A percentile compares a stretch with the other conserved stretches of the same genome.
These are phyloP conservation scores for Dryococelus australis DNA, from an alignment of 2,888 invertebrate species.

Conservation along the genomic window DNA sequence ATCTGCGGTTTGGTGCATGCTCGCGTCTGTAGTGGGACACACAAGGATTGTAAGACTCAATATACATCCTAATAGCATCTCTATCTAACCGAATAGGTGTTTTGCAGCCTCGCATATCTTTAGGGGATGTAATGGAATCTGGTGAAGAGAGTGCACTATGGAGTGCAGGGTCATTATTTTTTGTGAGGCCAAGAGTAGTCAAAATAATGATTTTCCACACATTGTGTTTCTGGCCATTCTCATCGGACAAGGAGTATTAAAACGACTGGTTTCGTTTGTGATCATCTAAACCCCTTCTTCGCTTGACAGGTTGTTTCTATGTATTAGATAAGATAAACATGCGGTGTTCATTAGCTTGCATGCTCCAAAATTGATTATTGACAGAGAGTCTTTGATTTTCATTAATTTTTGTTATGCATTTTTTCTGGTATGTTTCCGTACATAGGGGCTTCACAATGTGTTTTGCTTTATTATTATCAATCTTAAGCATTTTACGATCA, in stretches of 20 bases:
- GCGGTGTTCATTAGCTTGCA: too few relatives aligned
- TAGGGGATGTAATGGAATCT: neutral
- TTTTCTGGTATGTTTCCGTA: too few relatives aligned
- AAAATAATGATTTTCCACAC: neutral
- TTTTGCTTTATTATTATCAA: neutral
- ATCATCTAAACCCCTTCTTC: too few relatives aligned
- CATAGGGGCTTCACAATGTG: neutral
- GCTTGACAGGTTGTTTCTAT: too few relatives aligned
- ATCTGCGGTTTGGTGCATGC: neutral
- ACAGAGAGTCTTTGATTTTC: too few relatives aligned
- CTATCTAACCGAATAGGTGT: neutral
- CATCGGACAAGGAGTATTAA: neutral
- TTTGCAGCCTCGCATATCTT: neutral
- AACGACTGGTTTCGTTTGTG: too few relatives aligned
- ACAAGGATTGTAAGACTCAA: neutral
- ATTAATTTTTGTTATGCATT: too few relatives aligned
- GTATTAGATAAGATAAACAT: too few relatives aligned
- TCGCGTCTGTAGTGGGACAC: neutral
- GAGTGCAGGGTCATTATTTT: neutral
- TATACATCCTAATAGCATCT: neutral
- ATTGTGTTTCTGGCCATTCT: neutral
- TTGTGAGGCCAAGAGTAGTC: slow-evolving; percentile 9
- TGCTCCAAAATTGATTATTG: too few relatives aligned
- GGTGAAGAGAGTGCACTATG: neutral
- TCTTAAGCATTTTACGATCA: neutral